A percentile compares a stretch with the other conserved stretches of the same genome.
These are phyloP conservation scores for Oscheius onirici DNA, from an alignment of 2,888 invertebrate genomes.

Conservation along the genomic window DNA sequence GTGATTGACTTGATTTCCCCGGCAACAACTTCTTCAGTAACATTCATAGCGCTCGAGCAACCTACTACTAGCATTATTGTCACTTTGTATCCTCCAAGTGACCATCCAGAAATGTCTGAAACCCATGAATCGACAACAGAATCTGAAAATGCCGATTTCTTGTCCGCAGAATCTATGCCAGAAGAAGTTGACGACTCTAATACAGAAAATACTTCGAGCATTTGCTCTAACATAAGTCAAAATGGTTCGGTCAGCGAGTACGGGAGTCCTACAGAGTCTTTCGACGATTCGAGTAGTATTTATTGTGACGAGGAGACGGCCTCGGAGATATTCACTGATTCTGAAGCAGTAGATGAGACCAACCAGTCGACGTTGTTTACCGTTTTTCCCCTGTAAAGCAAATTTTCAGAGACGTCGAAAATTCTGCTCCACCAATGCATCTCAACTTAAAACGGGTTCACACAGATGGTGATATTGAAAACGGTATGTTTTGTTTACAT, in stretches of 20 bases:
- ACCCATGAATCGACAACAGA: background rate
- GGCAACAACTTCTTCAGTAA: too few relatives aligned
- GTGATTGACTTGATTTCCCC: background rate
- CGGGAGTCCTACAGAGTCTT: constrained; percentile 1
- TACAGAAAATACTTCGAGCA: background rate
- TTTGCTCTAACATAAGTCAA: constrained; percentile 11
- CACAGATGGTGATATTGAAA: constrained; percentile 21
- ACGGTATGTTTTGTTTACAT: background rate
- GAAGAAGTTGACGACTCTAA: too few relatives aligned
- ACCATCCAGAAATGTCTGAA: too few relatives aligned
- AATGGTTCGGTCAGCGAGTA: constrained; percentile 21
- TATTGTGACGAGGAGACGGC: constrained; percentile 17
- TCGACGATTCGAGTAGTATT: constrained; percentile 17
- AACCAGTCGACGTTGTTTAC: too few relatives aligned
- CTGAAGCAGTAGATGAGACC: background rate
- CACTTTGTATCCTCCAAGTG: too few relatives aligned
- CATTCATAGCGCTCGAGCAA: too few relatives aligned
- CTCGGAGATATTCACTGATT: constrained; percentile 8
- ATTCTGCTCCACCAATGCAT: constrained; percentile 9
- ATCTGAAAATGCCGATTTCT: background rate
- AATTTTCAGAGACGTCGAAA: constrained; percentile 30
- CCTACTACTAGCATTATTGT: too few relatives aligned
- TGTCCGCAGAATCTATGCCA: too few relatives aligned
- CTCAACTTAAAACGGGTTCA: constrained; percentile 22
- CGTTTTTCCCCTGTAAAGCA: too few relatives aligned